phyloP scores from a whole-genome alignment of 2,797 vertebrate genomes.

The Oophaga sylvatica region DNA sequence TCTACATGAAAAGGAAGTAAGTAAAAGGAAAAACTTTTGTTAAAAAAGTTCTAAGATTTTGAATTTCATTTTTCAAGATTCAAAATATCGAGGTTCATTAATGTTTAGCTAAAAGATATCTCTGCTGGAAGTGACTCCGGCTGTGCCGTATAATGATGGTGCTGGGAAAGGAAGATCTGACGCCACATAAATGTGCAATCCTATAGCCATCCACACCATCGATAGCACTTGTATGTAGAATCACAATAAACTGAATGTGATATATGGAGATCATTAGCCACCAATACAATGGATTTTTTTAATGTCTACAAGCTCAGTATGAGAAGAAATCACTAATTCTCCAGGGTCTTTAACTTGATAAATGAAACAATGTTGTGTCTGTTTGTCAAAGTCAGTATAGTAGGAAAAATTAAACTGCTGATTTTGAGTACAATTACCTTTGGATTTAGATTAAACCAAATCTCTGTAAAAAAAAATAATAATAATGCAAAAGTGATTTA shows the following conservation, averaged over 20 bases:
- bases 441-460: not conserved
- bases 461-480: not conserved
- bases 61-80: constrained; percentile 16
- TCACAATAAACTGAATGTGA: not conserved
- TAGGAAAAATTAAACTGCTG: not conserved
- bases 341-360: constrained; percentile 19
- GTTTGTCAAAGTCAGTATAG: constrained; percentile 25
- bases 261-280: constrained; percentile 36
- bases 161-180: not conserved
- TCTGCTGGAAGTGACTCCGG: constrained; percentile 3
- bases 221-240: not conserved
- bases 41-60: constrained; percentile 30
- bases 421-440: not conserved
- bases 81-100: constrained; percentile 23
- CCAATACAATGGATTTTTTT: constrained; percentile 13
- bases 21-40: not conserved
- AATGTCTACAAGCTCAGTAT: not conserved
- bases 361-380: not conserved
- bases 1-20: constrained; percentile 61
- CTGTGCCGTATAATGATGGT: constrained; percentile 22
- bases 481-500: not conserved
- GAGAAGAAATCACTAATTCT: constrained; percentile 16
- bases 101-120: not conserved
- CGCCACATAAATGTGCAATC: not conserved
- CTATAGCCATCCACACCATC: not conserved